Evolutionary conservation across 35 echinoderm and acorn worm species (phyloP).

Genomic region (Heliocidaris tuberculata): DNA sequence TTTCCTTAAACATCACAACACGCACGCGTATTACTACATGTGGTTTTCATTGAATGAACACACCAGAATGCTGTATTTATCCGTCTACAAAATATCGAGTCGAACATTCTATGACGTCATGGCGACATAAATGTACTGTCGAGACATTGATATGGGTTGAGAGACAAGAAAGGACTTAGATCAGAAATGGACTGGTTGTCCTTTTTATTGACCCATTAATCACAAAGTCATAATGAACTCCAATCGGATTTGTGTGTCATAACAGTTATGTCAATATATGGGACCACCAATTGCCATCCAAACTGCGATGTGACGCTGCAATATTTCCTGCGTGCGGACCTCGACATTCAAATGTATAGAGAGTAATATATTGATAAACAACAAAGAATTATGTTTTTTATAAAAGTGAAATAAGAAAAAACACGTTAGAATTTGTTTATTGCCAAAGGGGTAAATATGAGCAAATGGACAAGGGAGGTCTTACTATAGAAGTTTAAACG

Average conservation of each 20-base stretch:
- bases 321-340: not conserved
- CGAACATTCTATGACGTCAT: conserved; percentile 41
- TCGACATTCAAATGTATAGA: not conserved
- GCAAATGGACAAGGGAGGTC: too few species aligned
- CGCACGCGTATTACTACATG: not conserved
- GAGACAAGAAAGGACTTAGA: not conserved
- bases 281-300: not conserved
- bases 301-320: not conserved
- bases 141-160: conserved; percentile 21
- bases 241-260: conserved; percentile 40
- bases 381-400: not conserved
- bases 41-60: conserved; percentile 38
- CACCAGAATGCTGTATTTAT: not conserved
- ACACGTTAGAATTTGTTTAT: not conserved
- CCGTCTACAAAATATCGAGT: conserved; percentile 30
- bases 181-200: not conserved
- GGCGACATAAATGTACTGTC: not conserved
- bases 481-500: too few species aligned
- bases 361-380: not conserved
- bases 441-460: not conserved
- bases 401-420: not conserved
- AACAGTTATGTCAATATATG: not conserved
- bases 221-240: conserved; percentile 40
- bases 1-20: not conserved
- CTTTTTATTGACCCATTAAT: not conserved